phyloP scores from a whole-genome alignment of 2,113 vertebrate species.

The Crotalus viridis region DNA sequence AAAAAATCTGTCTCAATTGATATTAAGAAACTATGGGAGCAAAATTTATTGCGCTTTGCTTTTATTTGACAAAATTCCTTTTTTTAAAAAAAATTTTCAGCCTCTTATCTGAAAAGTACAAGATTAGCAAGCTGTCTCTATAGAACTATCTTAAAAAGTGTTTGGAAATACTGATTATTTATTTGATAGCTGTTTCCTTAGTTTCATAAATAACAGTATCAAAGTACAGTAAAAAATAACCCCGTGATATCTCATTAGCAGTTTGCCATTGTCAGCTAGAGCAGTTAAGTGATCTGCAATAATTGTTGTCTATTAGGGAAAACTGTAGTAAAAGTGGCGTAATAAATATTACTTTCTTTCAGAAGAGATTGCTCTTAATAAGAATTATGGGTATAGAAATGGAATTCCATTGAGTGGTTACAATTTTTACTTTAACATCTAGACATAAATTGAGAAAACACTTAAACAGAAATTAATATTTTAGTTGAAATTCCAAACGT shows the following conservation, averaged over 20 bases:
- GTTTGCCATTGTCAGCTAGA: slow-evolving; percentile 5
- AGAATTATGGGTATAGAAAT: slow-evolving; percentile 43
- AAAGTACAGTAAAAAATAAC: neutral
- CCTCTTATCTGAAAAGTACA: neutral
- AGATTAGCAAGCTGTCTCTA: neutral
- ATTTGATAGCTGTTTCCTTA: neutral
- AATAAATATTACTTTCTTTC: slow-evolving; percentile 32
- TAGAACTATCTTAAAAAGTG: neutral
- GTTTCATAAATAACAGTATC: neutral
- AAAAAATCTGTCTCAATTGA: too few relatives aligned
- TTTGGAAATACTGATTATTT: neutral
- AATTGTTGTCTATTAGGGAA: slow-evolving; percentile 1
- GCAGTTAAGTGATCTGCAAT: neutral
- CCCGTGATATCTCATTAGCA: neutral
- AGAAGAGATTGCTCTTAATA: slow-evolving; percentile 40
- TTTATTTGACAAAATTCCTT: neutral
- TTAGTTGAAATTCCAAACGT: slow-evolving; percentile 84
- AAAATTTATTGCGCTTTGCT: neutral
- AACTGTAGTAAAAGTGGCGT: slow-evolving; percentile 37
- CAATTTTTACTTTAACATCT: slow-evolving; percentile 60
- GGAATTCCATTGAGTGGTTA: slow-evolving; percentile 49
- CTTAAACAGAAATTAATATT: slow-evolving; percentile 83
- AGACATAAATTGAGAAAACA: slow-evolving; percentile 73
- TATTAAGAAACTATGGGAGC: neutral
- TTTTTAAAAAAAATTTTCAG: neutral